Base-by-base conservation (phyloP, 2,888 invertebrate species). In the Drosophila crucigera region DNA sequence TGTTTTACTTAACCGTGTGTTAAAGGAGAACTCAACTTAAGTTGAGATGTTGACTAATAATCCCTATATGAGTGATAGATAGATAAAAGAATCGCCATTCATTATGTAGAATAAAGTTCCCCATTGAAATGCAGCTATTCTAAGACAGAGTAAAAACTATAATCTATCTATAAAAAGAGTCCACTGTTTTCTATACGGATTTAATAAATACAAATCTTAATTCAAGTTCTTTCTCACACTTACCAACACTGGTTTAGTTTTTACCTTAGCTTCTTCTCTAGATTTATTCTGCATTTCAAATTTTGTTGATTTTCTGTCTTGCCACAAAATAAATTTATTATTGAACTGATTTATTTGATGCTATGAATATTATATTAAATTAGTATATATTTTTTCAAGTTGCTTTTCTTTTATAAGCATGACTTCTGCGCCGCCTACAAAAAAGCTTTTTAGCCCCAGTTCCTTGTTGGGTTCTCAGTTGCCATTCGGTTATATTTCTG, bases 401-500 rank as follows among this genome's bases (percentile, higher is more conserved):
- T 37, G 11, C 1, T 55, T 11, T 28, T 28, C 25, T 22, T 41
- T 28, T 9, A 41, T 37, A 4, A 54, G 30, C 3, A 1, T 82
- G 82, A 86, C 84, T 86, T 75, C 47, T 53, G 72, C n/a, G 16
- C 68, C 71, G 66, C 77, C 80, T 56, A 11, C 28, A 37, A 30
- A 49, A 65, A 43, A 65, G 22, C 59, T 63, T 55, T 33, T 54
- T 39, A 28, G 19, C n/a, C 16, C 39, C 31, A 25, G 41, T 61
- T 49, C 19, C 22, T 41, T n/a, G 35, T 60, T 14, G 37, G 35
- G 22, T 41, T 35, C 47, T 47, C 47, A 25, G 4, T 47, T 55
- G 30, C 16, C 50, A 56, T 68, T 68, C 43, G 19, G 35, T 47
- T 53, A 54, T 33, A 31, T 39, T n/a, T 43, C 25, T 58, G 39